These are phyloP conservation scores for Turnix velox DNA, from an alignment of 2,113 vertebrate genomes.

Conservation along the genomic window DNA sequence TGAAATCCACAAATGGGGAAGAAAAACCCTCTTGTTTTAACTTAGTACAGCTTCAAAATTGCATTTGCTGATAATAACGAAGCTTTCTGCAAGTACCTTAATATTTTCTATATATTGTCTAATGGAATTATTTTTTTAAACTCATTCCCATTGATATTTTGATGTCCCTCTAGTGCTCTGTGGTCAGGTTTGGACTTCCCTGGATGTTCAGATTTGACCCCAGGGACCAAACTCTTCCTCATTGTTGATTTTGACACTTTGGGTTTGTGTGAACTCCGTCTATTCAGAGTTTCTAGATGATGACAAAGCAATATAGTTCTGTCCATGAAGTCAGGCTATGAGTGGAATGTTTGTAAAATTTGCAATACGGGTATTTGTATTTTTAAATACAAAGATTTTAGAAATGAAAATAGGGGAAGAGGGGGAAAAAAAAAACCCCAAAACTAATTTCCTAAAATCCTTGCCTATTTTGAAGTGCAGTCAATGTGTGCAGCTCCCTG, in stretches of 20 bases:
- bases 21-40: not conserved
- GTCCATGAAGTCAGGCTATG: conserved; percentile 41
- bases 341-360: conserved; percentile 61
- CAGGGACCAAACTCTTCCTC: not conserved
- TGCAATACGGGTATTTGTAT: conserved; percentile 71
- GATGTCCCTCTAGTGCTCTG: too few species aligned
- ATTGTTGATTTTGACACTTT: conserved; percentile 40
- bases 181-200: not conserved
- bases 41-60: not conserved
- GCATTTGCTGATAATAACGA: not conserved
- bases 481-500: not conserved
- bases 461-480: conserved; percentile 49
- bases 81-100: not conserved
- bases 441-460: not conserved
- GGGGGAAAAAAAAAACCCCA: too few species aligned
- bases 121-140: not conserved
- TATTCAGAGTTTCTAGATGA: conserved; percentile 43
- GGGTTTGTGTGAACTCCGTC: not conserved
- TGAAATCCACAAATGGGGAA: not conserved
- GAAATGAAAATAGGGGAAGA: not conserved
- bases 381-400: conserved; percentile 29
- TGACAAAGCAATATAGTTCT: conserved; percentile 71
- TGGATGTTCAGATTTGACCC: not conserved
- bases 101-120: not conserved
- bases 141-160: not conserved